Evolutionary conservation across 2,113 vertebrate genomes (phyloP).

Genomic region (Columbina picui): DNA sequence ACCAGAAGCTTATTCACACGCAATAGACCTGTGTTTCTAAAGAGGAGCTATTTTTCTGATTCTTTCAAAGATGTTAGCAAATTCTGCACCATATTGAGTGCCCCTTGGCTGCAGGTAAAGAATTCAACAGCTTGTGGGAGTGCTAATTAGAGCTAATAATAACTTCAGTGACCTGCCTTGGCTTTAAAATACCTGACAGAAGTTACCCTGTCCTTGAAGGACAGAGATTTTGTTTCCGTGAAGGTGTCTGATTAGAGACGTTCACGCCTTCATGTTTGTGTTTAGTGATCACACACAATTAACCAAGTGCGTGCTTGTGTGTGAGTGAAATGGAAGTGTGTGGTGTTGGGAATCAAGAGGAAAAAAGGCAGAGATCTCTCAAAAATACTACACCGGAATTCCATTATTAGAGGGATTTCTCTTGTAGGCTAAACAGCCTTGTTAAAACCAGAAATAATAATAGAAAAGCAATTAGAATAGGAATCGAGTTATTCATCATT

Average conservation of each 20-base stretch:
- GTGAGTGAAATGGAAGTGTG: background rate
- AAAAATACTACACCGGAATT: background rate
- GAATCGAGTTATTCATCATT: background rate
- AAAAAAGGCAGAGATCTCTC: background rate
- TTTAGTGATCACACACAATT: background rate
- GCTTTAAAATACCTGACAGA: conserved; percentile 33
- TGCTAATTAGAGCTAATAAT: conserved; percentile 57
- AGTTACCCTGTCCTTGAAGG: conserved; percentile 14
- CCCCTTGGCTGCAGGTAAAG: conserved; percentile 9
- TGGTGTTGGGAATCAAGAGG: background rate
- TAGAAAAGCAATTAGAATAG: background rate
- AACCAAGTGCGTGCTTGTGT: background rate
- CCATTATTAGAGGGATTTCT: background rate
- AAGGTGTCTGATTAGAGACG: accelerated
- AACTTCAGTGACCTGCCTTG: conserved; percentile 36
- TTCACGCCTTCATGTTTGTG: background rate
- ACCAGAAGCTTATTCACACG: background rate
- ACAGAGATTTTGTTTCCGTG: background rate
- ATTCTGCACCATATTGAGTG: conserved; percentile 27
- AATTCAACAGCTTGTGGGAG: conserved; percentile 17
- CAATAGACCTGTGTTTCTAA: background rate
- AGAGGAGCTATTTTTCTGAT: background rate
- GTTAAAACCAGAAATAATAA: background rate
- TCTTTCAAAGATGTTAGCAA: conserved; percentile 1
- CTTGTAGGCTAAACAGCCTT: background rate